These are phyloP conservation scores for Tenthredo scrophulariae DNA, from an alignment of 2,888 invertebrate genomes.

Conservation along the genomic window DNA sequence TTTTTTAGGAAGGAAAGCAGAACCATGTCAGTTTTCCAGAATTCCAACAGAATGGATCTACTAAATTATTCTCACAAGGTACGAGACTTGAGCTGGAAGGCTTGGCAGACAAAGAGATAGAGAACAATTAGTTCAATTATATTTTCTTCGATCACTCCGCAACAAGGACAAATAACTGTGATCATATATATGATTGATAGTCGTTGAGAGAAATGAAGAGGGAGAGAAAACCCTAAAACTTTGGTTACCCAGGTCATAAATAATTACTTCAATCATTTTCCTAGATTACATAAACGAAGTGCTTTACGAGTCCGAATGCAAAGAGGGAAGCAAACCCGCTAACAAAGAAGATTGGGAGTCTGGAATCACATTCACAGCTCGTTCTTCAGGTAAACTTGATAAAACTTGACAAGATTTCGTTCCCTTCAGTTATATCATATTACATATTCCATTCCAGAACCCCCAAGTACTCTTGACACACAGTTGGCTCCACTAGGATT, in stretches of 20 bases:
- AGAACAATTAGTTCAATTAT: background rate
- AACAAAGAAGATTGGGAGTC: conserved; percentile 89
- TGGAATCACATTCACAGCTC: conserved; percentile 94
- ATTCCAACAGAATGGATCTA: conserved; percentile 93
- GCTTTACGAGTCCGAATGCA: conserved; percentile 84
- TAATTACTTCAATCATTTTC: conserved; percentile 71
- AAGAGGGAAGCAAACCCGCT: conserved; percentile 81
- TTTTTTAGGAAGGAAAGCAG: conserved; percentile 88
- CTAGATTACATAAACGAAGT: conserved; percentile 93
- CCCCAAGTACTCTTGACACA: conserved; percentile 21
- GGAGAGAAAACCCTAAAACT: background rate
- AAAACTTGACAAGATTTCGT: background rate
- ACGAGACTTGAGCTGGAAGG: conserved; percentile 62
- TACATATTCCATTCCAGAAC: conserved; percentile 30
- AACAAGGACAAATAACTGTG: background rate
- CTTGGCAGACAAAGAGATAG: background rate
- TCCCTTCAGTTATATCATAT: background rate
- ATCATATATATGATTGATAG: background rate
- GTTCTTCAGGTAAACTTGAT: conserved; percentile 90
- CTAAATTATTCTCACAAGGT: conserved; percentile 94
- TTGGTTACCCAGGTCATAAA: conserved; percentile 66
- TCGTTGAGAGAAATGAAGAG: background rate
- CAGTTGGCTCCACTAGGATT: conserved; percentile 45
- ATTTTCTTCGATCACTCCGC: background rate
- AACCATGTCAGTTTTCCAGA: conserved; percentile 95